Conservation (phyloP, 2,113 vertebrate genomes). For the Thinocorus orbignyianus region DNA sequence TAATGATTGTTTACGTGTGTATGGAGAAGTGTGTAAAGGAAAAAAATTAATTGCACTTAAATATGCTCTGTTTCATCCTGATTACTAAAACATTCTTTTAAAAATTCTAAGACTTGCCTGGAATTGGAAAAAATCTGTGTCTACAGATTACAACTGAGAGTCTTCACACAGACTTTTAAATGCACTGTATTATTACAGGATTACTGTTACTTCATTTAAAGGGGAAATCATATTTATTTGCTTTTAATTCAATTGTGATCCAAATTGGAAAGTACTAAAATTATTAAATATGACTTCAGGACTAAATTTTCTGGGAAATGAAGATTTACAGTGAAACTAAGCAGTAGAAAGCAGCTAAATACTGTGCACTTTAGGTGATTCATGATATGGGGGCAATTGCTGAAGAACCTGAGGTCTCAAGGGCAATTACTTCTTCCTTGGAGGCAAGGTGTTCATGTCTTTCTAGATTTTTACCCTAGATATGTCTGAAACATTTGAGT, state of each 20-base stretch:
- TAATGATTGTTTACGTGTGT: neutral
- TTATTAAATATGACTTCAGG: neutral
- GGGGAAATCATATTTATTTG: neutral
- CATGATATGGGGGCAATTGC: accelerated
- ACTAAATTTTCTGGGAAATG: neutral
- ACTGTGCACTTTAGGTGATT: neutral
- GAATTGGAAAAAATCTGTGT: neutral
- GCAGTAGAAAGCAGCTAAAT: neutral
- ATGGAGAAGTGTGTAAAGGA: neutral
- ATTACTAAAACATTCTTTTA: neutral
- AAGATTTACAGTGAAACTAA: neutral
- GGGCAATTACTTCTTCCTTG: neutral
- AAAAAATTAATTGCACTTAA: neutral
- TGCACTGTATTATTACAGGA: neutral
- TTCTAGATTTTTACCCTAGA: neutral
- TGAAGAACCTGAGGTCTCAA: neutral
- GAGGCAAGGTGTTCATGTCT: neutral
- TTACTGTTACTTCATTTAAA: neutral
- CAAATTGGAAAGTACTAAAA: neutral
- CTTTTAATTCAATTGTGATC: neutral
- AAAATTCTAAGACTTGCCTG: neutral
- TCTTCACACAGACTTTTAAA: neutral
- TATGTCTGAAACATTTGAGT: neutral
- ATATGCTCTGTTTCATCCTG: neutral
- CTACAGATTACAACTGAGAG: neutral